A percentile compares a stretch with the other conserved stretches of the same genome.
Conservation (phyloP, 2,797 vertebrate genomes). For the Cephalopachus bancanus region DNA sequence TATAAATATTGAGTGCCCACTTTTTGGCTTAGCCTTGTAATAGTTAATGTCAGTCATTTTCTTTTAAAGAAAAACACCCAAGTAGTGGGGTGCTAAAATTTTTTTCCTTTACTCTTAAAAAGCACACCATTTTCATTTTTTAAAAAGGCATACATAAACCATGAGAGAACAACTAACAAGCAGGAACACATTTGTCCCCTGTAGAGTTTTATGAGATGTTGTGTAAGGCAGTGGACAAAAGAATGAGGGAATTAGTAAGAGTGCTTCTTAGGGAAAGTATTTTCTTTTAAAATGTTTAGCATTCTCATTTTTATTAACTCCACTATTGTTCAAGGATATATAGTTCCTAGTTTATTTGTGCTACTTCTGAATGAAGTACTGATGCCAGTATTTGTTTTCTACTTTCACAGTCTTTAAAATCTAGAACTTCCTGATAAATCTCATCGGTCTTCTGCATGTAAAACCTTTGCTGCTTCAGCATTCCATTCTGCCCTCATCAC, state of each 20-base stretch:
- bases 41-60: not conserved
- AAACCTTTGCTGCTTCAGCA: not conserved
- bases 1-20: not conserved
- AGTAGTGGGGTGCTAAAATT: not conserved
- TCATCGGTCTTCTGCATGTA: not conserved
- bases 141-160: not conserved
- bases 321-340: not conserved
- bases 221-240: slow-evolving; percentile 22
- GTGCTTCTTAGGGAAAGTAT: slow-evolving; percentile 11
- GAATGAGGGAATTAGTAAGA: not conserved
- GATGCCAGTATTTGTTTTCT: slow-evolving; percentile 41
- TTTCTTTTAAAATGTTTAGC: slow-evolving; percentile 36
- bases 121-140: slow-evolving; percentile 6
- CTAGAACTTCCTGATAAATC: not conserved
- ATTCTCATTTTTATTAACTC: slow-evolving; percentile 56
- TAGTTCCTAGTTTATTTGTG: slow-evolving; percentile 29
- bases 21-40: not conserved
- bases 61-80: not conserved
- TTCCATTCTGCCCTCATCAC: not conserved
- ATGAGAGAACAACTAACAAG: slow-evolving; percentile 41
- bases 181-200: slow-evolving; percentile 11
- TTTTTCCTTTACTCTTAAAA: slow-evolving; percentile 39
- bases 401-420: slow-evolving; percentile 31
- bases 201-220: not conserved
- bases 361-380: slow-evolving; percentile 33